A percentile compares a stretch with the other conserved stretches of the same genome.
Evolutionary conservation across 2,113 vertebrate species (phyloP).

Genomic region (Conger conger): DNA sequence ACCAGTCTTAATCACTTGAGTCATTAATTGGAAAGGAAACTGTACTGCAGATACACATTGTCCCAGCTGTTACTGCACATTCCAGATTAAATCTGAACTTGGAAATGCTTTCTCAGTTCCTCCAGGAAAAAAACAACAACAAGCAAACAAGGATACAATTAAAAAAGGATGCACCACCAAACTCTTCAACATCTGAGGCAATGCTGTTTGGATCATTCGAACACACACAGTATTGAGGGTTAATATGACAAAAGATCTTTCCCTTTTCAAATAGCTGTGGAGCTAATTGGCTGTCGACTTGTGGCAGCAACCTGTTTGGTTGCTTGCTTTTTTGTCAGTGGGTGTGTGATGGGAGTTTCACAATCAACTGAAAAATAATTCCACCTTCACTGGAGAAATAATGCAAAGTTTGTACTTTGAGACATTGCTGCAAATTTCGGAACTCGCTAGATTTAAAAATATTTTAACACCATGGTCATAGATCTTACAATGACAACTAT

Average conservation of each 20-base stretch:
- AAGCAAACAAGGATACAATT: neutral
- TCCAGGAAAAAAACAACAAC: neutral
- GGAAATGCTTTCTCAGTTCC: neutral
- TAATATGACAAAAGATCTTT: neutral
- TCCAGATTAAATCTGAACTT: neutral
- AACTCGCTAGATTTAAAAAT: neutral
- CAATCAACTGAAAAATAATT: neutral
- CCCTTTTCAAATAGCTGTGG: neutral
- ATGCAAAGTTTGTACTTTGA: neutral
- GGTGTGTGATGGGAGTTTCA: neutral
- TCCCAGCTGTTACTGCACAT: neutral
- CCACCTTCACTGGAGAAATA: neutral
- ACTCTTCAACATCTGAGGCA: neutral
- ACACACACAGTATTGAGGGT: neutral
- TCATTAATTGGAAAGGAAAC: neutral
- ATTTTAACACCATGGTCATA: neutral
- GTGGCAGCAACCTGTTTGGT: neutral
- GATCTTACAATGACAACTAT: neutral
- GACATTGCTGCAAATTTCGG: neutral
- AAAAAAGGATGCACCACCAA: neutral
- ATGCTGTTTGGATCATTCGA: neutral
- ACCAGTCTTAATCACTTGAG: neutral
- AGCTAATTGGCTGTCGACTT: neutral
- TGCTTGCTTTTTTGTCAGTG: neutral
- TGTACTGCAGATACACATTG: neutral